Evolutionary conservation across 2,113 vertebrate genomes (phyloP), one percentile per base, ranked within the genome.

Genomic region (Charadrius vociferus): DNA sequence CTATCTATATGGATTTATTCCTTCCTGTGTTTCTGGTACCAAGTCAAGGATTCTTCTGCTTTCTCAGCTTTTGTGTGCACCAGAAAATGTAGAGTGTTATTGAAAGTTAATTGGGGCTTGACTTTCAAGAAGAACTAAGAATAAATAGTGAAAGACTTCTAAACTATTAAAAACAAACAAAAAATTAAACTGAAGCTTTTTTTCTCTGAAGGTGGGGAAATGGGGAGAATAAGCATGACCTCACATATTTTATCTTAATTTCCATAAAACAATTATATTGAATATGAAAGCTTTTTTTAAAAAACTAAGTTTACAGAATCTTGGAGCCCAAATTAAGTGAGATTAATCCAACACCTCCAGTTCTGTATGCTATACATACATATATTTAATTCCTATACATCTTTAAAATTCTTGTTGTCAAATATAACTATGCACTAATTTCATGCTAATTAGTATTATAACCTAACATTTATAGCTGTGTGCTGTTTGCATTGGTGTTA

Each of bases 191-290:
- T 12, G 21, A 53, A 74, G 16, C 0, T 36, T 15, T 22, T 75
- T 41, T 77, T 16, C 6, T 43, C 1, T n/a, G 7, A 72, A 53
- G 4, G 1, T 90, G 4, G 3, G 5, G 49, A 90, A 78, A 62
- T 0, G 7, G 9, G 12, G 3, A 7, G 75, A 88, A 49, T 34
- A 53, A 47, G 3, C 4, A 70, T 43, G 2, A 3, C 1, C 23
- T n/a, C 4, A 32, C 17, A 36, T 45, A 29, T 26, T 80, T 55
- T 55, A 26, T 55, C 4, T n/a, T 80, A 9, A 63, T 68, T 90
- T 80, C 24, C 10, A 47, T 72, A n/a, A 77, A 84, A 86, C 65
- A 24, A n/a, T 29, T 6, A 13, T 30, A 58, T 9, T 61, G 7
- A 53, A 18, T 10, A 56, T 56, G 9, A 47, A 55, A 14, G 3